Percentiles rank a stretch among this genome's conserved stretches.
These are phyloP conservation scores for Coranthus polyacanthus DNA, from an alignment of 2,797 vertebrate genomes.

Conservation along the genomic window DNA sequence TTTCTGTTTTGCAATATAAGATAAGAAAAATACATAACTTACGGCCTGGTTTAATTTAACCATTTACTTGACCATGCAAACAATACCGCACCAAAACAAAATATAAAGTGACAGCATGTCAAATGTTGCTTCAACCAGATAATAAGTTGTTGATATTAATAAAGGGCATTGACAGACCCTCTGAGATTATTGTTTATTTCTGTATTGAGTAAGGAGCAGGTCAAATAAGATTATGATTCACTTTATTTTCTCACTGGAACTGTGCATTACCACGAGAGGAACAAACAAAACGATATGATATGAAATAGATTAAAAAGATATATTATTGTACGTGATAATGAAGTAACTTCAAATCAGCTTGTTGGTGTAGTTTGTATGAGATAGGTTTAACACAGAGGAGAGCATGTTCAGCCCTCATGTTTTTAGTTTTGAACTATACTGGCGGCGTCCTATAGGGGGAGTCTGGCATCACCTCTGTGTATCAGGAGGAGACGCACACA, in stretches of 20 bases:
- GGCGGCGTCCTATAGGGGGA: conserved; percentile 81
- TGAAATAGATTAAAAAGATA: too few relatives aligned
- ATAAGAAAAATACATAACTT: background rate
- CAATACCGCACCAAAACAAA: background rate
- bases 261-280: too few relatives aligned
- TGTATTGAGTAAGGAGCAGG: too few relatives aligned
- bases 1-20: background rate
- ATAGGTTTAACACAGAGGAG: background rate
- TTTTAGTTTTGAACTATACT: conserved; percentile 62
- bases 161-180: too few relatives aligned
- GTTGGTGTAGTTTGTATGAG: background rate
- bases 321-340: too few relatives aligned
- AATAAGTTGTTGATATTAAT: background rate
- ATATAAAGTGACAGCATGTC: background rate
- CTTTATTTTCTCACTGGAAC: too few relatives aligned
- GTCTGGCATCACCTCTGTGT: conserved; percentile 79
- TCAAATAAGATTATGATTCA: too few relatives aligned
- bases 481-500: conserved; percentile 30
- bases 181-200: too few relatives aligned
- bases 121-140: background rate
- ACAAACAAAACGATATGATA: too few relatives aligned
- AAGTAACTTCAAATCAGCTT: background rate
- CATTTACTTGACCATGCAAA: background rate
- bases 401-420: conserved; percentile 7
- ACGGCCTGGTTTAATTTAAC: too few relatives aligned